Evolutionary conservation across 2,797 vertebrate genomes (phyloP).

Genomic region (Tapirus indicus): DNA sequence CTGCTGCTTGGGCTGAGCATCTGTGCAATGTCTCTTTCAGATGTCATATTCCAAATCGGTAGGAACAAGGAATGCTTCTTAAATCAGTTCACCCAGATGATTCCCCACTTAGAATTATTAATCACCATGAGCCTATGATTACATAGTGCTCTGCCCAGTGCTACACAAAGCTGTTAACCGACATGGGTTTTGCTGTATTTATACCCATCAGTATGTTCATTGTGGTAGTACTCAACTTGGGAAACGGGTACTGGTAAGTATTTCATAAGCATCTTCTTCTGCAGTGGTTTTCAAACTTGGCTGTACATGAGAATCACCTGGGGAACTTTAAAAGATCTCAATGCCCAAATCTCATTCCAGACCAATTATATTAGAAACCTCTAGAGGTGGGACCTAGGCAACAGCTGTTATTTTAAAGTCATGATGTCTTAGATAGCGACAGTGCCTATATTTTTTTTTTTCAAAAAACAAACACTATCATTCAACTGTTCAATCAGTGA

Average conservation of each 20-base stretch:
- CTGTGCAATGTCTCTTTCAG: conserved; percentile 27
- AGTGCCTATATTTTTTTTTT: conserved; percentile 25
- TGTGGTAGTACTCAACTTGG: neutral
- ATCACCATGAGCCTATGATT: neutral
- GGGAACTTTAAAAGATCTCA: conserved; percentile 17
- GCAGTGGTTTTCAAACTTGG: neutral
- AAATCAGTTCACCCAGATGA: neutral
- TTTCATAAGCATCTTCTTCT: neutral
- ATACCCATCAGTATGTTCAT: neutral
- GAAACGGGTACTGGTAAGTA: neutral
- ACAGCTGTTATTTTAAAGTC: conserved; percentile 28
- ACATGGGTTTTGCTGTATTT: neutral
- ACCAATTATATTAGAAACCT: conserved; percentile 27
- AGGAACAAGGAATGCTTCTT: neutral
- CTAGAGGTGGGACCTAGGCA: neutral
- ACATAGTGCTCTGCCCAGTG: neutral
- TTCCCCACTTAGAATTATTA: neutral
- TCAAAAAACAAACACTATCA: neutral
- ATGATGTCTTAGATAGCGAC: neutral
- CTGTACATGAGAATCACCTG: neutral
- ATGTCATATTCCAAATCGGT: neutral
- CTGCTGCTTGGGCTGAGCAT: neutral
- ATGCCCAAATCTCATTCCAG: neutral
- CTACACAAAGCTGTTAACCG: neutral
- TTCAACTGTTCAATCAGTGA: neutral